Conservation (phyloP, 2,888 invertebrate species). For the Anthophora plumipes region DNA sequence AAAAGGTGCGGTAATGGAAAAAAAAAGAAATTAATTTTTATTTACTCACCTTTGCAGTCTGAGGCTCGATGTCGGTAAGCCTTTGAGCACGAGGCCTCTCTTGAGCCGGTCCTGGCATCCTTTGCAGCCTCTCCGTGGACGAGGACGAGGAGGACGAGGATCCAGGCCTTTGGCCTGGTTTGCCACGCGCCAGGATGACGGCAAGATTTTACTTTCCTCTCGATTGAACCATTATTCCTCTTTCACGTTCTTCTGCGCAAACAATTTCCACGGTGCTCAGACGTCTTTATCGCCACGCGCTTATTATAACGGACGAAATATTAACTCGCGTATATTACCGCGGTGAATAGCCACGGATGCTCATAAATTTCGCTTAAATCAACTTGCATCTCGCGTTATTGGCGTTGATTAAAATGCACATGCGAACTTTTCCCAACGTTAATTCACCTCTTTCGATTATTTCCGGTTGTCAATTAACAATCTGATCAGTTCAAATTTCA, state of each 20-base stretch:
- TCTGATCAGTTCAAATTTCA: too few species aligned
- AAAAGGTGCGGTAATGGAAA: too few species aligned
- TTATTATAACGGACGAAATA: conserved; percentile 35
- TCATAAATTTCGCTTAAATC: conserved; percentile 18
- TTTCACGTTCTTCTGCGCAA: conserved; percentile 54
- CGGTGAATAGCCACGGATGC: neutral
- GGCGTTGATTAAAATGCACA: neutral
- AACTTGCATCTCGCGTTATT: neutral
- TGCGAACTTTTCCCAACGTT: neutral
- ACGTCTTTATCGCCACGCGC: conserved; percentile 39
- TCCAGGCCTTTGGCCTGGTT: conserved; percentile 80
- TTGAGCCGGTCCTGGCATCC: conserved; percentile 82
- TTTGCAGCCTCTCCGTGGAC: conserved; percentile 78
- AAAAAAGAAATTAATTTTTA: neutral
- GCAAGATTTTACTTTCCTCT: conserved; percentile 62
- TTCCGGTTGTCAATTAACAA: too few species aligned
- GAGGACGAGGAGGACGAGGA: conserved; percentile 80
- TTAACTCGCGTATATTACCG: conserved; percentile 9
- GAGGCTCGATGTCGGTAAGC: conserved; percentile 83
- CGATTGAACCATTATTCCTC: conserved; percentile 63
- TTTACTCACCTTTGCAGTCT: conserved; percentile 78
- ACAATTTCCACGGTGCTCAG: conserved; percentile 54
- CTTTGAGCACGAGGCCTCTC: conserved; percentile 83
- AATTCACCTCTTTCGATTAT: neutral
- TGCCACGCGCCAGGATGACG: conserved; percentile 80